phyloP scores from a whole-genome alignment of 2,113 vertebrate species.

The Tragulus kanchil region DNA sequence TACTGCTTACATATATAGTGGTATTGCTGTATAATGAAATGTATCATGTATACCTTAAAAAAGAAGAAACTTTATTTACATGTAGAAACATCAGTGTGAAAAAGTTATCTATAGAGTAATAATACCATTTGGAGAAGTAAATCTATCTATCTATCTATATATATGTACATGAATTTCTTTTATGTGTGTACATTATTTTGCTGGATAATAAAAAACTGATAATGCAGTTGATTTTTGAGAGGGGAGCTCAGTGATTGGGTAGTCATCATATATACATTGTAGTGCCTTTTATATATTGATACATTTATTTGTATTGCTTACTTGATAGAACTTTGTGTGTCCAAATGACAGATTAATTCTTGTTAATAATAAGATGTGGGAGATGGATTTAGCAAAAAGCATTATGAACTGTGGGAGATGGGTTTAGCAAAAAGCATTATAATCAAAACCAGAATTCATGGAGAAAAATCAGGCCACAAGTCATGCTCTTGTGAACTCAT shows the following conservation, averaged over 20 bases:
- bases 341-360: constrained; percentile 40
- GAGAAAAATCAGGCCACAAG: too few species aligned
- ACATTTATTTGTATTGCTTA: constrained; percentile 16
- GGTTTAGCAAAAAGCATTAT: too few species aligned
- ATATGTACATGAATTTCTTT: neutral
- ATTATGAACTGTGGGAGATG: too few species aligned
- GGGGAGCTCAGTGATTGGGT: neutral
- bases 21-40: neutral
- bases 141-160: neutral
- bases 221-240: neutral
- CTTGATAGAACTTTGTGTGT: constrained; percentile 35
- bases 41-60: neutral
- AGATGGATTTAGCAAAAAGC: too few species aligned
- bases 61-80: neutral
- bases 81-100: neutral
- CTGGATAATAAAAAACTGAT: neutral
- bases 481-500: too few species aligned
- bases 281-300: neutral
- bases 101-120: neutral
- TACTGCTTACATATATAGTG: neutral
- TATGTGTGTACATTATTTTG: neutral
- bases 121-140: neutral
- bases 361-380: neutral
- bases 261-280: neutral
- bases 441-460: too few species aligned